A percentile compares a stretch with the other conserved stretches of the same genome.
Conservation (phyloP, 2,113 vertebrate species). For the Dascyllus trimaculatus region DNA sequence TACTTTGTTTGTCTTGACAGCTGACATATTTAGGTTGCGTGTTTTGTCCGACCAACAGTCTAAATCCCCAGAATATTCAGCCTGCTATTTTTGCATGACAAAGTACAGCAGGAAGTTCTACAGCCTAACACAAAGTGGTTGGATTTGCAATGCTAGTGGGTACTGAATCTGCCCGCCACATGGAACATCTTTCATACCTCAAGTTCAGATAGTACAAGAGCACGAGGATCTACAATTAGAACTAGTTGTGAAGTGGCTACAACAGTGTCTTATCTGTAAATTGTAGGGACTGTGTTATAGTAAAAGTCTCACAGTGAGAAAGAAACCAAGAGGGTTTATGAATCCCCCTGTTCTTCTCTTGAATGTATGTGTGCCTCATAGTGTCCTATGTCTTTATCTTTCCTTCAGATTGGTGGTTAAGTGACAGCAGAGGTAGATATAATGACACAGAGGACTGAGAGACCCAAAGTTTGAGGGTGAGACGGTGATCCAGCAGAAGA, state of each 20-base stretch:
- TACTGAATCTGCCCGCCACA: background rate
- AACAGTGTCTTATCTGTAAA: background rate
- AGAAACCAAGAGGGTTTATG: slow-evolving; percentile 17
- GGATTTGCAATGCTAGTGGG: background rate
- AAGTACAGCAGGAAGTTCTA: background rate
- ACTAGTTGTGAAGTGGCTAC: slow-evolving; percentile 10
- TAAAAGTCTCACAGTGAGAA: slow-evolving; percentile 1
- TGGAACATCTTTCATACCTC: background rate
- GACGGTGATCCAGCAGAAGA: slow-evolving; percentile 11
- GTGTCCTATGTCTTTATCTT: slow-evolving; percentile 18
- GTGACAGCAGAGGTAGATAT: slow-evolving; percentile 44
- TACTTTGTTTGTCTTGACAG: no score
- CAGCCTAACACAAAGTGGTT: background rate
- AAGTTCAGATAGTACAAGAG: background rate
- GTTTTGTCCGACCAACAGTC: no score
- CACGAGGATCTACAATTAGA: background rate
- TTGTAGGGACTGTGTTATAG: background rate
- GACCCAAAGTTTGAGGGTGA: slow-evolving; percentile 22
- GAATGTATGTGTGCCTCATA: background rate
- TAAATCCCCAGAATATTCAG: background rate
- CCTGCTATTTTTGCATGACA: background rate
- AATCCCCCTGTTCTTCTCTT: background rate
- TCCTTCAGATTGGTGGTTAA: slow-evolving; percentile 27
- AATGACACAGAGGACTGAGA: slow-evolving; percentile 30
- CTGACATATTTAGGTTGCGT: no score